These are phyloP conservation scores for Brachionus plicatilis DNA, from an alignment of 1,140 invertebrate genomes.

Conservation along the genomic window DNA sequence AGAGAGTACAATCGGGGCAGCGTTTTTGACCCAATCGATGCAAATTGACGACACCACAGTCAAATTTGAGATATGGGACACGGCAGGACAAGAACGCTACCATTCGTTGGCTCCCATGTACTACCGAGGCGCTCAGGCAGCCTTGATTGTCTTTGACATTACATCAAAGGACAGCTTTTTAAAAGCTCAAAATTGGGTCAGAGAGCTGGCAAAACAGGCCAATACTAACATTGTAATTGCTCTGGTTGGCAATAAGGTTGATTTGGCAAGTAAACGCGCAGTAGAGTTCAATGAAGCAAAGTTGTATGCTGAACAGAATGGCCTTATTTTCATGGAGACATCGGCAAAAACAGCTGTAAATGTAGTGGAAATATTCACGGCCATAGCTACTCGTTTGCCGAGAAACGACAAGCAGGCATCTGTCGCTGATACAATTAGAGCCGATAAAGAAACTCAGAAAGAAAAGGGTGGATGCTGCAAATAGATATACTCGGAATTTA, in stretches of 20 bases:
- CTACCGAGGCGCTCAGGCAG: conserved; percentile 85
- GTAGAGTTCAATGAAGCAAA: conserved; percentile 41
- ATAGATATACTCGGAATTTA: not conserved
- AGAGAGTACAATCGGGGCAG: conserved; percentile 46
- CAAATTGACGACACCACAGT: conserved; percentile 51
- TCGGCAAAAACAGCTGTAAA: conserved; percentile 42
- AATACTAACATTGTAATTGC: conserved; percentile 99
- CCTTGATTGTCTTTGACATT: conserved; percentile 83
- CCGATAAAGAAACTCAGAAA: not conserved
- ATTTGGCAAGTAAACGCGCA: conserved; percentile 40
- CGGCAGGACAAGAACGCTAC: conserved; percentile 83
- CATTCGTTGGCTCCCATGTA: conserved; percentile 86
- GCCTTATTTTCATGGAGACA: conserved; percentile 42
- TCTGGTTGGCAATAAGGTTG: conserved; percentile 66
- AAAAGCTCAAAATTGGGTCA: conserved; percentile 97
- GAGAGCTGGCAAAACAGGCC: conserved; percentile 92
- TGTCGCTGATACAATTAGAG: not conserved
- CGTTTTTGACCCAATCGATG: conserved; percentile 58
- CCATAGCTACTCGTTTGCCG: conserved; percentile 37
- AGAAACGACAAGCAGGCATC: not conserved
- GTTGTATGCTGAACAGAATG: conserved; percentile 42
- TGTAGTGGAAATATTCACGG: conserved; percentile 42
- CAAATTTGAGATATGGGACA: conserved; percentile 68
- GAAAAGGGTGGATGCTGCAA: conserved; percentile 13
- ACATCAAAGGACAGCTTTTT: conserved; percentile 95